Evolutionary conservation across 2,888 invertebrate genomes (phyloP).

Genomic region (Slavum lentiscoides): DNA sequence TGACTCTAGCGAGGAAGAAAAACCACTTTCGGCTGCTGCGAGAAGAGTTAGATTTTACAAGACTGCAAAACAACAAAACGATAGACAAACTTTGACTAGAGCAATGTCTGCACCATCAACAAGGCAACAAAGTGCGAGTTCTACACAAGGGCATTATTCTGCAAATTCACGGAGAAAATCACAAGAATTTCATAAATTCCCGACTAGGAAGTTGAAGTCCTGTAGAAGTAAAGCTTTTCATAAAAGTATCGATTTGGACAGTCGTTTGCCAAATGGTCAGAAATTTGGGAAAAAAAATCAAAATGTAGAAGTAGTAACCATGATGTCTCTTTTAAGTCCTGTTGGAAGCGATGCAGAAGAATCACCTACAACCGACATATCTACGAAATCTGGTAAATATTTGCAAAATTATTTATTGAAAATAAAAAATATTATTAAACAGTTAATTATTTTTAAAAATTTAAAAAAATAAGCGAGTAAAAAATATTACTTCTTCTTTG

Average conservation of each 20-base stretch:
- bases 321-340: constrained; percentile 54
- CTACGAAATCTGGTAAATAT: constrained; percentile 36
- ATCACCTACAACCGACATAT: neutral
- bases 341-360: constrained; percentile 49
- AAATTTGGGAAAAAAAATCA: constrained; percentile 33
- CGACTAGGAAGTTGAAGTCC: constrained; percentile 52
- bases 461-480: neutral
- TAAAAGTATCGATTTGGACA: constrained; percentile 52
- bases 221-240: constrained; percentile 54
- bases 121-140: constrained; percentile 12
- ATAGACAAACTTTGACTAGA: constrained; percentile 12
- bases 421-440: neutral
- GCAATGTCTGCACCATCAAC: constrained; percentile 46
- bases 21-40: constrained; percentile 41
- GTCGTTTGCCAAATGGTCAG: neutral
- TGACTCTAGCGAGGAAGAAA: constrained; percentile 33
- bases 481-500: neutral
- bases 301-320: constrained; percentile 52
- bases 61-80: constrained; percentile 19
- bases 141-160: neutral
- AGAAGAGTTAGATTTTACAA: constrained; percentile 48
- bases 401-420: neutral
- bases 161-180: constrained; percentile 16
- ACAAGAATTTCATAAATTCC: constrained; percentile 27
- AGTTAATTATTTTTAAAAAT: neutral